These are phyloP conservation scores for Chromobotia macracanthus DNA, from an alignment of 2,797 vertebrate genomes.

Conservation along the genomic window DNA sequence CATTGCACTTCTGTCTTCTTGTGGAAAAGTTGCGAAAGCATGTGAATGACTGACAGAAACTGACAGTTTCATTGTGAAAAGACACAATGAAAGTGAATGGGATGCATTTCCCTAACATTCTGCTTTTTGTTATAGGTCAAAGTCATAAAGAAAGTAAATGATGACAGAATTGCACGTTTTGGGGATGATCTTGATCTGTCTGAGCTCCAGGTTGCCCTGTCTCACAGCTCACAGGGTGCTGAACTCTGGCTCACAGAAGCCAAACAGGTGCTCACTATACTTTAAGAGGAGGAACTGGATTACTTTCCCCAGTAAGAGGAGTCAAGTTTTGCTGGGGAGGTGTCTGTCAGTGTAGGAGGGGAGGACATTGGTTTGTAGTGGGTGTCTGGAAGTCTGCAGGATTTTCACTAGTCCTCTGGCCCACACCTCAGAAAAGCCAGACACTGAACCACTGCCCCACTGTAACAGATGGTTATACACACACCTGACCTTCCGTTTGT, in stretches of 20 bases:
- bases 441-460: conserved; percentile 71
- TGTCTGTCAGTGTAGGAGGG: conserved; percentile 52
- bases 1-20: background rate
- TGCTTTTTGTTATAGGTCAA: background rate
- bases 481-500: conserved; percentile 58
- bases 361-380: conserved; percentile 41
- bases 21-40: background rate
- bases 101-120: background rate
- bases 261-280: conserved; percentile 53
- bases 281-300: conserved; percentile 25
- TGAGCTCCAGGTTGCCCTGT: conserved; percentile 41
- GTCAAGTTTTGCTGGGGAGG: conserved; percentile 32
- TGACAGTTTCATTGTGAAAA: background rate
- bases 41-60: background rate
- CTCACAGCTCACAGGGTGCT: conserved; percentile 54
- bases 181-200: conserved; percentile 52
- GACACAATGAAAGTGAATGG: background rate
- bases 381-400: conserved; percentile 70
- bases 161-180: conserved; percentile 47
- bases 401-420: conserved; percentile 74
- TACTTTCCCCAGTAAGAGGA: conserved; percentile 32
- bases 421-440: conserved; percentile 69
- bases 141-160: background rate
- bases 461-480: conserved; percentile 64
- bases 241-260: conserved; percentile 54